These are phyloP conservation scores for Antheraea pernyi DNA, from an alignment of 1,140 invertebrate species.

Conservation along the genomic window DNA sequence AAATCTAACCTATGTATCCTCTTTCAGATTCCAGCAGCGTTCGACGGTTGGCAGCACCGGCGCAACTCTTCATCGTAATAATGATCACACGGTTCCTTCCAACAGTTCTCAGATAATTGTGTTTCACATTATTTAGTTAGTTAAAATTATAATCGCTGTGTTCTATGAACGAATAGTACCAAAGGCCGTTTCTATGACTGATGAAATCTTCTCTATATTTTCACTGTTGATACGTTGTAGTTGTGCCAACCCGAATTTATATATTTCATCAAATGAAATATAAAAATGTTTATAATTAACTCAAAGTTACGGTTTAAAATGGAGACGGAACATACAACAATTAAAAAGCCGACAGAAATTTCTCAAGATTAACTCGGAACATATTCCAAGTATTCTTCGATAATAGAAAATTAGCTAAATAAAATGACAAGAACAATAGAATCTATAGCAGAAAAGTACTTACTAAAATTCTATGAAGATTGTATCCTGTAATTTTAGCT, in stretches of 20 bases:
- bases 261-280: conserved; percentile 72
- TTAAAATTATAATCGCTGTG: conserved; percentile 36
- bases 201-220: conserved; percentile 59
- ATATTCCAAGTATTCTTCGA: too few species aligned
- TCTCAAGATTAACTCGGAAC: too few species aligned
- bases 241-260: conserved; percentile 76
- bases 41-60: neutral
- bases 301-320: neutral
- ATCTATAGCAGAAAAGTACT: neutral
- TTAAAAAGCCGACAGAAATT: too few species aligned
- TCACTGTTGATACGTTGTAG: conserved; percentile 63
- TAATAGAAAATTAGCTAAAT: too few species aligned
- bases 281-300: conserved; percentile 21
- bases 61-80: conserved; percentile 15
- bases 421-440: neutral
- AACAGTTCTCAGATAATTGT: conserved; percentile 36
- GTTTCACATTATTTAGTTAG: conserved; percentile 30
- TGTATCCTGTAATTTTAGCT: neutral
- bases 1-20: conserved; percentile 7
- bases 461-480: neutral
- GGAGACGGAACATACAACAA: neutral
- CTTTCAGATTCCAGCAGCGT: conserved; percentile 25
- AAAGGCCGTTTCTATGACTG: conserved; percentile 55
- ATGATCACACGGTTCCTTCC: conserved; percentile 27
- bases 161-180: conserved; percentile 34